phyloP scores from a whole-genome alignment of 2,797 vertebrate genomes.

The Steatocranus sp. region DNA sequence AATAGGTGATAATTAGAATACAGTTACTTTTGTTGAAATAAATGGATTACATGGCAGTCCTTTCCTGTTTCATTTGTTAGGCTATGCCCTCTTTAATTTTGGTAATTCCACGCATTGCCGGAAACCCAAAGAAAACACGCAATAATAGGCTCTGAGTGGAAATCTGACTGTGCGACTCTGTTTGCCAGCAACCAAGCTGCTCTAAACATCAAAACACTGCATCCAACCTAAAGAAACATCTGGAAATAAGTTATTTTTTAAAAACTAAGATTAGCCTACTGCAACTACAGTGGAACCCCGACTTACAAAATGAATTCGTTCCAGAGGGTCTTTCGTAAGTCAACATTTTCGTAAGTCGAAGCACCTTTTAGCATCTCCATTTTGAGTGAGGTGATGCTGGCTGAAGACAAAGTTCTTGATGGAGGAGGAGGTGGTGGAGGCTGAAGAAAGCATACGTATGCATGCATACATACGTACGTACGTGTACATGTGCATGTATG shows the following conservation, averaged over 20 bases:
- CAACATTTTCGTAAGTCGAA: not conserved
- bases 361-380: rapidly evolving
- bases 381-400: not conserved
- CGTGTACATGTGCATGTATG: rapidly evolving
- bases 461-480: not conserved
- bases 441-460: not conserved
- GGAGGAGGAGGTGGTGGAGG: not conserved
- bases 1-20: not conserved
- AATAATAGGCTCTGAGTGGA: rapidly evolving
- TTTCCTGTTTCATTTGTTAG: not conserved
- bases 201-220: not conserved
- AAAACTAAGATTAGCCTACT: not conserved
- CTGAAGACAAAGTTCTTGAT: not conserved
- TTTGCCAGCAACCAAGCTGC: not conserved
- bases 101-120: rapidly evolving
- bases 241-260: rapidly evolving
- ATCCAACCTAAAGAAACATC: not conserved
- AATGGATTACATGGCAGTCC: not conserved
- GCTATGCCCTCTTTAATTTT: not conserved
- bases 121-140: not conserved
- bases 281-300: not conserved
- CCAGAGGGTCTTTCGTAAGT: not conserved
- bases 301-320: not conserved
- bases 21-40: not conserved
- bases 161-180: rapidly evolving